Evolutionary conservation across 2,113 vertebrate genomes (phyloP), one percentile per base, ranked within the genome.

Genomic region (Zeus faber): DNA sequence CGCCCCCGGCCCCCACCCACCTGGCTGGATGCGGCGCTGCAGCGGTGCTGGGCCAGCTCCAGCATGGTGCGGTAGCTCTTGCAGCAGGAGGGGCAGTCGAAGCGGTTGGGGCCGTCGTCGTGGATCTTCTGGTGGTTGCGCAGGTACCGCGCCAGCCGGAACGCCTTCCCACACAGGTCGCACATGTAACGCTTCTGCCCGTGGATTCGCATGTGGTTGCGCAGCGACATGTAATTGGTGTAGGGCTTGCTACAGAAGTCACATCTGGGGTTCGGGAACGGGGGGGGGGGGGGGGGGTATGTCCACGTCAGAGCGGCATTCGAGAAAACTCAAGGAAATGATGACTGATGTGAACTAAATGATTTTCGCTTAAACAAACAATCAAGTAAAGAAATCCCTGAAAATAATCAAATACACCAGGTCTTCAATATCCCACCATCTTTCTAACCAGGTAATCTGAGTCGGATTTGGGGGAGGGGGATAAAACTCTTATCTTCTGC

Each of bases 121-220:
- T 92, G 92, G 74, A 88, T 82, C 71, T 89, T 88, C 77, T 90
- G 84, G 66, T 94, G 92, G 76, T 88, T 90, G 11, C 86, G 83
- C 20, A 92, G 89, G 37, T 93, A 89, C 16, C 79, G 82, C 6
- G 89, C 90, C 60, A 88, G 76, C 22, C 88, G 88, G 77, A 93
- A 93, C 13, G 89, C 83, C 70, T 92, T 86, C 24, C 91, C 90
- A 1, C 92, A 93, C 20, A 90, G 79, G 50, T 82, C 69, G 23
- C 92, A 91, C 72, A 88, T 83, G 76, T 89, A 90, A 10, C 82
- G 80, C 73, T 91, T 92, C 74, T 88, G 83, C 23, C 88, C 77
- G 54, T 93, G 91, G 65, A 91, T 92, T 35, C 77, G 81, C 78
- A 90, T 87, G 22, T 91, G 89, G 75, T 88, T 91, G 57, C 89